Evolutionary conservation across 2,888 invertebrate species (phyloP).

Genomic region (Idaea straminata): DNA sequence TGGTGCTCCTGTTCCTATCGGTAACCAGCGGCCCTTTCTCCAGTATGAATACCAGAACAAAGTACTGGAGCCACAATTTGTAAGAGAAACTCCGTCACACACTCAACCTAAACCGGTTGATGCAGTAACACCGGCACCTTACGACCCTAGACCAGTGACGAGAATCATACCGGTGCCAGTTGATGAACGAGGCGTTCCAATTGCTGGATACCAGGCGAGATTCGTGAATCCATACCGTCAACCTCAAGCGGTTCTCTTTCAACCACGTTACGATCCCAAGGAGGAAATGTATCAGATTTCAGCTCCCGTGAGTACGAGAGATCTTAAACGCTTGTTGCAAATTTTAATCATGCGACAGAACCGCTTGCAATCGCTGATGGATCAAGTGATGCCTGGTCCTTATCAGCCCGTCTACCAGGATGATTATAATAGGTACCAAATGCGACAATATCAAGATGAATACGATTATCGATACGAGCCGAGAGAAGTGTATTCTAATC

Average conservation of each 20-base stretch:
- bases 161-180: conserved; percentile 70
- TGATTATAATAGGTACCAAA: conserved; percentile 53
- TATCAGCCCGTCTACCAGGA: conserved; percentile 55
- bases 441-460: conserved; percentile 63
- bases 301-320: conserved; percentile 85
- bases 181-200: conserved; percentile 69
- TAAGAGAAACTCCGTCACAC: conserved; percentile 49
- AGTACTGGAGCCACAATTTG: conserved; percentile 68
- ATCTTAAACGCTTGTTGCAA: conserved; percentile 84
- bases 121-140: conserved; percentile 55
- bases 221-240: conserved; percentile 60
- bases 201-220: conserved; percentile 64
- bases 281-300: conserved; percentile 81
- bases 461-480: conserved; percentile 68
- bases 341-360: conserved; percentile 83
- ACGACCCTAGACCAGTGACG: conserved; percentile 61
- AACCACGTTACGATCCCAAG: conserved; percentile 70
- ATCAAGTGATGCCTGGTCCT: conserved; percentile 63
- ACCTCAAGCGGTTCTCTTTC: conserved; percentile 40
- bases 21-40: conserved; percentile 75
- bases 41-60: conserved; percentile 72
- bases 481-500: conserved; percentile 63
- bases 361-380: conserved; percentile 79
- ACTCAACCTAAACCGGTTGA: conserved; percentile 56
- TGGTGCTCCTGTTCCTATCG: conserved; percentile 71